Conservation (phyloP, 2,113 vertebrate genomes). For the Bettongia penicillata region DNA sequence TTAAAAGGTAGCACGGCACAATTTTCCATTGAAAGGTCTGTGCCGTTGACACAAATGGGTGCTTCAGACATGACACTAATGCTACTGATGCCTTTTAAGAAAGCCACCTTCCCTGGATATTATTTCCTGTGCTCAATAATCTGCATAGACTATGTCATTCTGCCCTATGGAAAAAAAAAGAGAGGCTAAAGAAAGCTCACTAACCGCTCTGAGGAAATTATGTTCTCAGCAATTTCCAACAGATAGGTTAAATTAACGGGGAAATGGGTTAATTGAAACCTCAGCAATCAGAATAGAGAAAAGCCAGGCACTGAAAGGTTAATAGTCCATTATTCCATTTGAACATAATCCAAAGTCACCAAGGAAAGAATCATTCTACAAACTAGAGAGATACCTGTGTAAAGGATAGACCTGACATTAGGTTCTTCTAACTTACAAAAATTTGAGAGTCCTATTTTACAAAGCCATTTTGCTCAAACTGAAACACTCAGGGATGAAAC, state of each 20-base stretch:
- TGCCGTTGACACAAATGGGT: conserved; percentile 94
- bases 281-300: conserved; percentile 62
- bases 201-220: conserved; percentile 78
- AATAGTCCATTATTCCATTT: conserved; percentile 67
- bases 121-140: conserved; percentile 84
- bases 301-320: conserved; percentile 67
- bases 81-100: conserved; percentile 89
- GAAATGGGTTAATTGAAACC: conserved; percentile 52
- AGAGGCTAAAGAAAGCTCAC: conserved; percentile 66
- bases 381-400: conserved; percentile 41
- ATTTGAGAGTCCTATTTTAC: conserved; percentile 60
- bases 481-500: conserved; percentile 59
- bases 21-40: conserved; percentile 97
- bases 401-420: not conserved
- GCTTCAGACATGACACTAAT: conserved; percentile 94
- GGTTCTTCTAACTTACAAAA: conserved; percentile 2
- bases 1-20: conserved; percentile 95
- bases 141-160: conserved; percentile 83
- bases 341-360: not conserved
- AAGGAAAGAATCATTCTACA: conserved; percentile 18
- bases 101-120: conserved; percentile 86
- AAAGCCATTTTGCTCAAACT: conserved; percentile 58
- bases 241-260: conserved; percentile 67
- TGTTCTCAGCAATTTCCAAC: conserved; percentile 78
- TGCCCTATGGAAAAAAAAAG: conserved; percentile 78